A percentile compares a stretch with the other conserved stretches of the same genome.
These are phyloP conservation scores for Lepidocyrtoides sp. DNA, from an alignment of 2,888 invertebrate genomes.

Conservation along the genomic window DNA sequence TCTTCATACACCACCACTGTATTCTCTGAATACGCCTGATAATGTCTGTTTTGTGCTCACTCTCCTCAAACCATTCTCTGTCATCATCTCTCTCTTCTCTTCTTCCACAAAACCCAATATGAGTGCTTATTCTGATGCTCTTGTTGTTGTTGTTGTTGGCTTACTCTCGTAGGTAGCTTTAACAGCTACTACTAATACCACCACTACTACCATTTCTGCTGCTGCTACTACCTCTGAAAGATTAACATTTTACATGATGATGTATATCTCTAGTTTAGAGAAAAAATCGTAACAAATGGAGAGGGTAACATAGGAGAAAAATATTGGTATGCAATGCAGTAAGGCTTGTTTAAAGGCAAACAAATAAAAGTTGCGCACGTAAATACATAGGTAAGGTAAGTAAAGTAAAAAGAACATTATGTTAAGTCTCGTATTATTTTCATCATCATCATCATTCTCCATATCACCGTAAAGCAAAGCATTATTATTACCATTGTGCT, in stretches of 20 bases:
- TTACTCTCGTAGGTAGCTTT: background rate
- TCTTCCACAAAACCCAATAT: constrained; percentile 15
- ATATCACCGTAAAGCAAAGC: constrained; percentile 29
- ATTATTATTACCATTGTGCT: constrained; percentile 58
- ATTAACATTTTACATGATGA: no score
- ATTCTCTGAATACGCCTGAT: constrained; percentile 19
- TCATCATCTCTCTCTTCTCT: background rate
- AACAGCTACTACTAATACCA: no score
- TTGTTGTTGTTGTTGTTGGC: background rate
- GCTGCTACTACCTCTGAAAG: no score
- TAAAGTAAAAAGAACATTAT: constrained; percentile 36
- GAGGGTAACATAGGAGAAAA: background rate
- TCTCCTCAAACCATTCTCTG: background rate
- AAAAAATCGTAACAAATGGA: no score
- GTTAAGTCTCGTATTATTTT: background rate
- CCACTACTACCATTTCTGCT: no score
- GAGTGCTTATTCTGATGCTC: background rate
- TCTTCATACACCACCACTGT: constrained; percentile 7
- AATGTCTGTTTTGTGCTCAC: constrained; percentile 6
- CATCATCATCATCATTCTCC: constrained; percentile 39
- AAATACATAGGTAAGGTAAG: background rate
- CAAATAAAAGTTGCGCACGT: background rate
- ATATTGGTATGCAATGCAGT: background rate
- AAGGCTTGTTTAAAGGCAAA: background rate
- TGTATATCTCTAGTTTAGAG: no score